These are phyloP conservation scores for Chondrosia reniformis DNA, from an alignment of 37 sponge, comb jelly and placozoan genomes.

Conservation along the genomic window DNA sequence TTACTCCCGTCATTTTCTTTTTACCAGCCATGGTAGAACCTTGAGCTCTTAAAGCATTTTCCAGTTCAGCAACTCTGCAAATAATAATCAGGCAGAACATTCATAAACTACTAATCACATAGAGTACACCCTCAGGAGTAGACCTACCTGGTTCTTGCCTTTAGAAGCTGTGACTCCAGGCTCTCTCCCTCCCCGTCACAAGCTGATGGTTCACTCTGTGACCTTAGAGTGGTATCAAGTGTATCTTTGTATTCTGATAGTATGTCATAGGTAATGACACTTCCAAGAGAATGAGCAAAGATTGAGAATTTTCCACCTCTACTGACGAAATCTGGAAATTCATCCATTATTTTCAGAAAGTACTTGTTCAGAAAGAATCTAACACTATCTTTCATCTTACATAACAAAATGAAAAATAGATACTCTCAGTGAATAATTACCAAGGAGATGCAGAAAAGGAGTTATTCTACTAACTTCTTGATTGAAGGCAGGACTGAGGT, in stretches of 20 bases:
- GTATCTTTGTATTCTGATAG: constrained; percentile 23
- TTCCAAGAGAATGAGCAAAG: constrained; percentile 87
- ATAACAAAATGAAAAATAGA: not conserved
- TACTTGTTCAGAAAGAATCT: constrained; percentile 45
- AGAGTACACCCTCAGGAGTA: not conserved
- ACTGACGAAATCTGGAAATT: constrained; percentile 59
- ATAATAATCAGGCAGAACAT: not conserved
- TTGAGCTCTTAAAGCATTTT: not conserved
- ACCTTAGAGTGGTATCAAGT: no score
- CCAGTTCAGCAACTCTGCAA: constrained; percentile 13
- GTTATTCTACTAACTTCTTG: constrained; percentile 84
- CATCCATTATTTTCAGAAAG: constrained; percentile 55
- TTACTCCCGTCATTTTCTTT: not conserved
- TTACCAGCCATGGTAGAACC: not conserved
- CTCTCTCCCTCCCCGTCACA: not conserved
- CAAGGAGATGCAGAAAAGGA: not conserved
- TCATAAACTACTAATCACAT: not conserved
- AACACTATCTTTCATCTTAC: constrained; percentile 66
- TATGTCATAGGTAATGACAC: constrained; percentile 81
- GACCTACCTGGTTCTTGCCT: constrained; percentile 8
- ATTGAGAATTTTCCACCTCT: constrained; percentile 70
- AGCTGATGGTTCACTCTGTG: not conserved
- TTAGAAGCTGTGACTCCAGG: constrained; percentile 6
- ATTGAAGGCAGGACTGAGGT: constrained; percentile 75
- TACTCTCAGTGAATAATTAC: not conserved